Evolutionary conservation across 2,888 invertebrate species (phyloP).

Genomic region (Synergus itoensis): DNA sequence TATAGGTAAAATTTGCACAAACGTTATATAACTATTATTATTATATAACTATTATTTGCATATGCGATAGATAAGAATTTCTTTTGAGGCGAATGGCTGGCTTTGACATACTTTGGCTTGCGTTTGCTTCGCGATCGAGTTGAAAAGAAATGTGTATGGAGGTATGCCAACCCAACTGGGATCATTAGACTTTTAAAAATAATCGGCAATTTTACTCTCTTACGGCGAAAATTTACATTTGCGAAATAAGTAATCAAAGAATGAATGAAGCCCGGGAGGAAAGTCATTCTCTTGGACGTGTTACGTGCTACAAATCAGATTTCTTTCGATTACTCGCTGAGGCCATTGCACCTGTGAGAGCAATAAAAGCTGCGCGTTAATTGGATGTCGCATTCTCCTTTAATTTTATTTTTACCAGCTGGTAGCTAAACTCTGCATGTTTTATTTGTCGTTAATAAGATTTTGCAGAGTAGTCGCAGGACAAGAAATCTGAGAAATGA

Average conservation of each 20-base stretch:
- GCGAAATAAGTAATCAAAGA: background rate
- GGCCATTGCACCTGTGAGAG: constrained; percentile 49
- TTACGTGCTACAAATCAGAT: constrained; percentile 16
- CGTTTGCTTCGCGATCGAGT: background rate
- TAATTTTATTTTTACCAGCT: constrained; percentile 19
- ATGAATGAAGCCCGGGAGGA: background rate
- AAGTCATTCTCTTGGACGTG: background rate
- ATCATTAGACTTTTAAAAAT: constrained; percentile 38
- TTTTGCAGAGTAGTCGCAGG: no score
- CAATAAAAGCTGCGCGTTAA: constrained; percentile 46
- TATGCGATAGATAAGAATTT: constrained; percentile 9
- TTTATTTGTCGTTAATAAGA: background rate
- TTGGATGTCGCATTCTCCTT: constrained; percentile 50
- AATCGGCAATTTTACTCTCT: constrained; percentile 32
- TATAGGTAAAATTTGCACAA: background rate
- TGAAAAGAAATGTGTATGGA: constrained; percentile 35
- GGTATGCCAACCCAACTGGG: constrained; percentile 37
- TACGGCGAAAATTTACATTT: background rate
- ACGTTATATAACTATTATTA: background rate
- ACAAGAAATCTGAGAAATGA: no score
- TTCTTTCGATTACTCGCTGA: background rate
- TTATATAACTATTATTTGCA: background rate
- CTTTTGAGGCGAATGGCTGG: constrained; percentile 23
- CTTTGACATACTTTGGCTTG: constrained; percentile 33
- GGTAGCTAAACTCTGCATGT: background rate